Conservation (phyloP, 2,113 vertebrate genomes). For the Platanista minor region DNA sequence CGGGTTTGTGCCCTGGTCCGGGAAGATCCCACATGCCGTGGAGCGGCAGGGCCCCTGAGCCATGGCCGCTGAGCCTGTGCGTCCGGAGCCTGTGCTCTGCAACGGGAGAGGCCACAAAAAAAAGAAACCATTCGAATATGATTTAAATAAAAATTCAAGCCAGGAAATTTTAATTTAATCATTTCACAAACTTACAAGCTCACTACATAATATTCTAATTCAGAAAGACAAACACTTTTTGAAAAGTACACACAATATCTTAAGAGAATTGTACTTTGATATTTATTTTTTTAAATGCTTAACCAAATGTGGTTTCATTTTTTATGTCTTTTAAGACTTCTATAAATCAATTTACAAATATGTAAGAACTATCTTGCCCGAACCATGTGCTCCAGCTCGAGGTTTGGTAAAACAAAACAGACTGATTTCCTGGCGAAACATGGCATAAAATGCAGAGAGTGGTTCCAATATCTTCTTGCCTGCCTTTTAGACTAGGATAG, state of each 20-base stretch:
- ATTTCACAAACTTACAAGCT: conserved; percentile 18
- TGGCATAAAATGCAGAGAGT: too few relatives aligned
- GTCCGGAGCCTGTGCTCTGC: too few relatives aligned
- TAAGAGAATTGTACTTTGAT: conserved; percentile 22
- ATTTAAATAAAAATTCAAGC: conserved; percentile 47
- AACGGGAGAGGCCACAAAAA: too few relatives aligned
- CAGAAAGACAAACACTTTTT: background rate
- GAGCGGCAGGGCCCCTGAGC: too few relatives aligned
- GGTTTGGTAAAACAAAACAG: background rate
- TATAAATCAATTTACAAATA: background rate
- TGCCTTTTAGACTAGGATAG: background rate
- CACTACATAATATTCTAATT: conserved; percentile 28
- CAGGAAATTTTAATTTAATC: background rate
- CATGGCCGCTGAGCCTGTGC: too few relatives aligned
- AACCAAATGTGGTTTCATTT: too few relatives aligned
- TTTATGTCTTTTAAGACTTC: background rate
- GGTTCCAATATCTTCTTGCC: background rate
- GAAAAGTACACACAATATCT: background rate
- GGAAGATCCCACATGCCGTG: too few relatives aligned
- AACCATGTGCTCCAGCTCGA: background rate
- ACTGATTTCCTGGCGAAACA: background rate
- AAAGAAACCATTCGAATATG: background rate
- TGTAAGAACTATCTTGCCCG: fast-evolving
- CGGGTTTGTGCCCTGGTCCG: too few relatives aligned
- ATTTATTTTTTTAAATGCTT: background rate